phyloP scores from a whole-genome alignment of 2,113 vertebrate genomes.

The Tetrax tetrax region DNA sequence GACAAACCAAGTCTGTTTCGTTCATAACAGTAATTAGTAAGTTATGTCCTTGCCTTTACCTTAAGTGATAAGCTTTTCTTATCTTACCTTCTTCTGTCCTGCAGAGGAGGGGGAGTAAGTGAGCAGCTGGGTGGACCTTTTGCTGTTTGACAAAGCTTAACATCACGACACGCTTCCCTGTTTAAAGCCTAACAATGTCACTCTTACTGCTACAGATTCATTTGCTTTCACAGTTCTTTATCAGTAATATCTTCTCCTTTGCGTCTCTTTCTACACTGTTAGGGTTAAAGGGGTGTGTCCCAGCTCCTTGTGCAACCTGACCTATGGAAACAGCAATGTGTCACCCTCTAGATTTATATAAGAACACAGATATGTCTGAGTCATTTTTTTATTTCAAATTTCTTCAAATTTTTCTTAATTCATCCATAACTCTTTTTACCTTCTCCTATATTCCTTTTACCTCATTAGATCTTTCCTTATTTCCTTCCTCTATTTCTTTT shows the following conservation, averaged over 20 bases:
- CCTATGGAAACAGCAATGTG: not conserved
- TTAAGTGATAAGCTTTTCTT: not conserved
- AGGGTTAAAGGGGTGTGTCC: rapidly evolving
- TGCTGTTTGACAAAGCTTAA: not conserved
- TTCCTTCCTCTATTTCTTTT: not conserved
- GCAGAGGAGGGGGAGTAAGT: not conserved
- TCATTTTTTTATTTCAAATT: not conserved
- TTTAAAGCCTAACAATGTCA: not conserved
- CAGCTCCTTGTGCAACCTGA: not conserved
- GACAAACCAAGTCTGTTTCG: not conserved
- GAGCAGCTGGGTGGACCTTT: not conserved
- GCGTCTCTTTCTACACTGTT: not conserved
- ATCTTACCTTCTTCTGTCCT: not conserved
- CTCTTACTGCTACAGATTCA: not conserved
- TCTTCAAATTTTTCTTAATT: not conserved
- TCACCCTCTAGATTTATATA: not conserved
- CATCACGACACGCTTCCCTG: not conserved
- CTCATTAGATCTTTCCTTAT: not conserved
- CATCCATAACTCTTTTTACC: not conserved
- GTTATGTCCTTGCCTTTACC: not conserved
- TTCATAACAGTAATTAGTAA: not conserved
- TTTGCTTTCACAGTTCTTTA: not conserved
- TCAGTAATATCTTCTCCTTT: not conserved
- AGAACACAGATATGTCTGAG: not conserved
- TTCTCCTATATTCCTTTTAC: not conserved